Percentiles rank a stretch among this genome's conserved stretches.
phyloP scores from a whole-genome alignment of 2,113 vertebrate species.

The Uropsilus gracilis region DNA sequence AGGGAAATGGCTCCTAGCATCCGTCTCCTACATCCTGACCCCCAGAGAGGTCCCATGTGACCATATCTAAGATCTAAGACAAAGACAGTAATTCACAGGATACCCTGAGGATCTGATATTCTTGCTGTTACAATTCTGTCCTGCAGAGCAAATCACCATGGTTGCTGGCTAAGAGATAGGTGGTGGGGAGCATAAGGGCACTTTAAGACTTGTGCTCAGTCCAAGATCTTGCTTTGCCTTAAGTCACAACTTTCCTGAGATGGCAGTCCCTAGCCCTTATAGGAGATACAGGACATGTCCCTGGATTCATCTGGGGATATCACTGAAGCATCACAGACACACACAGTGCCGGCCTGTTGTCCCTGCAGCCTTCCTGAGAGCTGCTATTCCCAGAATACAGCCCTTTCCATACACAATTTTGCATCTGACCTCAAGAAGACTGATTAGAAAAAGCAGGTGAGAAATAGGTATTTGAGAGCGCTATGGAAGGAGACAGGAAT shows the following conservation, averaged over 20 bases:
- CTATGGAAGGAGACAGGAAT: not conserved
- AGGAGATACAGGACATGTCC: rapidly evolving
- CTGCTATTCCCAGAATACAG: rapidly evolving
- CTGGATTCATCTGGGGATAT: not conserved
- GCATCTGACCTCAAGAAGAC: not conserved
- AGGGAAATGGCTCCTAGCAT: too few relatives aligned
- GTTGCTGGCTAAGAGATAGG: not conserved
- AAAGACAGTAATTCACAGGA: not conserved
- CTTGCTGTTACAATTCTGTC: not conserved
- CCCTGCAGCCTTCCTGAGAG: rapidly evolving
- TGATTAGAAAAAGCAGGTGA: not conserved
- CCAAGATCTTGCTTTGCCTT: not conserved
- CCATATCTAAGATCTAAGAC: not conserved
- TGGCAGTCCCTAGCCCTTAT: too few relatives aligned
- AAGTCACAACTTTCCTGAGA: not conserved
- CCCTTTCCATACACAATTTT: not conserved
- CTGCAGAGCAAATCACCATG: not conserved
- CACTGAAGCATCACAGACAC: not conserved
- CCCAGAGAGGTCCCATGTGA: not conserved
- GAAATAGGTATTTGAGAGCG: not conserved
- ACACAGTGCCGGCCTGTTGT: too few relatives aligned
- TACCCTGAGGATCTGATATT: not conserved
- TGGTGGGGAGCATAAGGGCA: not conserved
- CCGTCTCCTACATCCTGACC: not conserved
- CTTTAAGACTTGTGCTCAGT: not conserved